These are phyloP conservation scores for Tetrapedia diversipes DNA, from an alignment of 2,888 invertebrate species.

Conservation along the genomic window DNA sequence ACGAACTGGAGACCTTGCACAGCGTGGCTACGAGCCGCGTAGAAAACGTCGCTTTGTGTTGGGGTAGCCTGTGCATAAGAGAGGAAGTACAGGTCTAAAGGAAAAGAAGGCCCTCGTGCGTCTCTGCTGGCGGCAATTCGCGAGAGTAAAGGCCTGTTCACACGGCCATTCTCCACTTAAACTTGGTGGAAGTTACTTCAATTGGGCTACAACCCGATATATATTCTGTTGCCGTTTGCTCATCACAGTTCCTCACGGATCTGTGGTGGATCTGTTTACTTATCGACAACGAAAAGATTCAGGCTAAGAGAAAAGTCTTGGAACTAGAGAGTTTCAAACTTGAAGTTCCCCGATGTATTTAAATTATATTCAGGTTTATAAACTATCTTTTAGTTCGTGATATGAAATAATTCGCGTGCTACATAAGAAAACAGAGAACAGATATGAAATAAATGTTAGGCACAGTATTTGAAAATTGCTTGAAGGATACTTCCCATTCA, in stretches of 20 bases:
- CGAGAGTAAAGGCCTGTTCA: conserved; percentile 60
- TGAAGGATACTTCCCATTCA: no score
- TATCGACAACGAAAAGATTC: not conserved
- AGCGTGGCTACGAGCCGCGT: conserved; percentile 52
- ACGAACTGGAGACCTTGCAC: conserved; percentile 70
- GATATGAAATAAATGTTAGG: no score
- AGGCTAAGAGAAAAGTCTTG: not conserved
- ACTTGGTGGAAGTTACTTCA: conserved; percentile 10
- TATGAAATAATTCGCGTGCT: no score
- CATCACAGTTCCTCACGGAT: not conserved
- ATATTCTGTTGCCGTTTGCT: conserved; percentile 15
- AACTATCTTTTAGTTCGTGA: no score
- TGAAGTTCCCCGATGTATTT: no score
- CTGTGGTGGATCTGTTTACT: not conserved
- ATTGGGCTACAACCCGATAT: conserved; percentile 21
- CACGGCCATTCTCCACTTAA: conserved; percentile 17
- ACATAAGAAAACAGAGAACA: no score
- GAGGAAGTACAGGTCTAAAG: conserved; percentile 65
- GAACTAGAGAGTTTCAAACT: not conserved
- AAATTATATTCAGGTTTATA: no score
- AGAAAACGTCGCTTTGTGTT: conserved; percentile 71
- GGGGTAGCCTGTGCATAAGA: conserved; percentile 60
- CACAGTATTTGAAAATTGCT: no score
- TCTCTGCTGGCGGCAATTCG: conserved; percentile 61
- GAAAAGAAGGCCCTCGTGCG: conserved; percentile 62